Evolutionary conservation across 2,888 invertebrate species (phyloP), one percentile per base, ranked within the genome.

Genomic region (Dryomyza anilis): DNA sequence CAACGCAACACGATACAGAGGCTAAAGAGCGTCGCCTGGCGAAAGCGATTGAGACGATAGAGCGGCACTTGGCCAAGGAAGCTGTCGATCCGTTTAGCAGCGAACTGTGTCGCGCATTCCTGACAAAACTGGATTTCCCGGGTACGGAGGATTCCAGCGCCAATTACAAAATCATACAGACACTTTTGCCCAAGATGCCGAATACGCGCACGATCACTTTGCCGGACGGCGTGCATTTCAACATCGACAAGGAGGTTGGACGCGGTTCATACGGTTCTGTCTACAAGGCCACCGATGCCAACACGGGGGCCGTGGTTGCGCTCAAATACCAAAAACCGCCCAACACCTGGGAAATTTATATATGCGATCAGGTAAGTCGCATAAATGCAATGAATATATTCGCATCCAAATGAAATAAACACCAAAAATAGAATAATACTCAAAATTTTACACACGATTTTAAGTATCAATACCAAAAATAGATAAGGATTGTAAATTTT

Each of bases 271-370:
- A 92, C 78, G 95, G 94, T n/a, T 91, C 91, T 46, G 93, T 95
- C 23, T 92, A 90, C 75, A 83, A 83, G 52, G 84, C 83, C 2
- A 75, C 78, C 0, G 82, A 84, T 64, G 67, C 73, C 6, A 75
- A 76, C 21, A 79, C 79, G 1, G 81, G 81, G 3, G 76, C 76
- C 29, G 75, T 81, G 19, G 90, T 92, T 59, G 93, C 93, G 27
- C 85, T 93, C n/a, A 93, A 96, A 86, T 90, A 91, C 72, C 95
- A 96, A 83, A 93, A 91, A 79, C 95, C 95, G 0, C 89, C 93
- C 58, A 93, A 95, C 81, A 89, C 90, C 48, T 98, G 97, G 97
- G 97, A 98, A 81, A 94, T 92, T 78, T 97, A 98, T 79, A 93
- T 98, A 76, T 93, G 93, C 76, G 80, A 82, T 75, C 79, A 81